Percentiles rank a stretch among this genome's conserved stretches.
phyloP scores from a whole-genome alignment of 2,113 vertebrate genomes.

The Platycercus adscitus region DNA sequence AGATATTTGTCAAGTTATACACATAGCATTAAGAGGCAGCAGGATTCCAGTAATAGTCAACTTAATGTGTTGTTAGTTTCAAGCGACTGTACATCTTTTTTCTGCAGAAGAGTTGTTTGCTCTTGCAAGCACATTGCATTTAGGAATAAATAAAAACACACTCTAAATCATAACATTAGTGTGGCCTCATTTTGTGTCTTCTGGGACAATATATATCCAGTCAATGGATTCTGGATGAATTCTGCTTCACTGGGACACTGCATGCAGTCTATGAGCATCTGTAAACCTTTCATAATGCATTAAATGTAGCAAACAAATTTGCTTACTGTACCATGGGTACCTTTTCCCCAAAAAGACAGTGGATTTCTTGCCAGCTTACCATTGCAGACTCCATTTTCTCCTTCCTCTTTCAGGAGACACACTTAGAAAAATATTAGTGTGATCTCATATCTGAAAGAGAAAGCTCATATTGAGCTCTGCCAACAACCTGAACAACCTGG shows the following conservation, averaged over 20 bases:
- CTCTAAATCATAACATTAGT: background rate
- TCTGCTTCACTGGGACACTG: background rate
- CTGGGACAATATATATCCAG: background rate
- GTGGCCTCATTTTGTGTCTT: background rate
- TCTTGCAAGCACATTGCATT: background rate
- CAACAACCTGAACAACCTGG: background rate
- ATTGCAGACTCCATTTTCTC: background rate
- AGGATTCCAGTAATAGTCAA: constrained; percentile 14
- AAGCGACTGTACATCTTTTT: background rate
- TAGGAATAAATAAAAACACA: constrained; percentile 43
- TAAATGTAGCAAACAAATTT: background rate
- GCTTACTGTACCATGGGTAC: background rate
- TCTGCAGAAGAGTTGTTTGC: constrained; percentile 3
- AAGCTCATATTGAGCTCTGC: background rate
- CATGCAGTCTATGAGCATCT: background rate
- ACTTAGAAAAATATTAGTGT: background rate
- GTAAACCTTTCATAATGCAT: background rate
- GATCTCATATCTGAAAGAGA: background rate
- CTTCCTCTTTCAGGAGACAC: background rate
- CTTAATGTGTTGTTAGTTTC: constrained; percentile 22
- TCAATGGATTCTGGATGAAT: constrained; percentile 10
- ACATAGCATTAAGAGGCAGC: constrained; percentile 12
- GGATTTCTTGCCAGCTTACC: background rate
- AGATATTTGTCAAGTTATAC: constrained; percentile 13
- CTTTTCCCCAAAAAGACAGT: background rate